phyloP scores from a whole-genome alignment of 2,888 invertebrate species.

The Geophilus truncorum region DNA sequence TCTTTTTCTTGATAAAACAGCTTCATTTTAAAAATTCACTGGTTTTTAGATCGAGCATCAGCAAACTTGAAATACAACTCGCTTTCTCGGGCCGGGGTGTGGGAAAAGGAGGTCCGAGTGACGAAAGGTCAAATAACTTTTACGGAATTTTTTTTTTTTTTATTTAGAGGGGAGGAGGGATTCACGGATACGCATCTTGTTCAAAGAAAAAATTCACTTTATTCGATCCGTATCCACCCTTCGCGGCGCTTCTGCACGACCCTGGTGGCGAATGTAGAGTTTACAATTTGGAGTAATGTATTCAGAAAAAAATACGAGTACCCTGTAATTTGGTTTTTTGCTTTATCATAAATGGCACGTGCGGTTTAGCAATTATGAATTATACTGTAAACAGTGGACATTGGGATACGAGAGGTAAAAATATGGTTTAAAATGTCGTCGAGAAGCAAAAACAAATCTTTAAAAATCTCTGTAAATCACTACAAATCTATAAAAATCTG shows the following conservation, averaged over 20 bases:
- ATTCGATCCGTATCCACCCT: neutral
- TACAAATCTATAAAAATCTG: too few species aligned
- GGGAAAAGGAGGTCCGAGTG: neutral
- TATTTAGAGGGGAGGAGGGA: constrained; percentile 2
- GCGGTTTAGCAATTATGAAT: neutral
- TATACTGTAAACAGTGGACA: too few species aligned
- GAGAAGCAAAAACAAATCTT: too few species aligned
- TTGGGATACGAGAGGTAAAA: too few species aligned
- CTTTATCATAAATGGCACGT: neutral
- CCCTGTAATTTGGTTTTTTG: neutral
- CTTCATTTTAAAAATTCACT: too few species aligned
- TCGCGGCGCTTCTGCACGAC: too few species aligned
- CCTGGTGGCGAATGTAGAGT: neutral
- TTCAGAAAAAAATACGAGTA: neutral
- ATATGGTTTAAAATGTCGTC: too few species aligned
- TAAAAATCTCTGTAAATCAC: too few species aligned
- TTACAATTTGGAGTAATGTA: neutral
- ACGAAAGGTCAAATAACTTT: constrained; percentile 10
- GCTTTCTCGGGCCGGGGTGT: neutral
- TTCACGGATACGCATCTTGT: neutral
- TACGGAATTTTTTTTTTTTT: constrained; percentile 10
- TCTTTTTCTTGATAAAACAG: too few species aligned
- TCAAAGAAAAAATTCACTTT: neutral
- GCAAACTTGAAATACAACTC: neutral
- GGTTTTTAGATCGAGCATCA: neutral